phyloP scores from a whole-genome alignment of 2,113 vertebrate species.

The Tragelaphus buxtoni region DNA sequence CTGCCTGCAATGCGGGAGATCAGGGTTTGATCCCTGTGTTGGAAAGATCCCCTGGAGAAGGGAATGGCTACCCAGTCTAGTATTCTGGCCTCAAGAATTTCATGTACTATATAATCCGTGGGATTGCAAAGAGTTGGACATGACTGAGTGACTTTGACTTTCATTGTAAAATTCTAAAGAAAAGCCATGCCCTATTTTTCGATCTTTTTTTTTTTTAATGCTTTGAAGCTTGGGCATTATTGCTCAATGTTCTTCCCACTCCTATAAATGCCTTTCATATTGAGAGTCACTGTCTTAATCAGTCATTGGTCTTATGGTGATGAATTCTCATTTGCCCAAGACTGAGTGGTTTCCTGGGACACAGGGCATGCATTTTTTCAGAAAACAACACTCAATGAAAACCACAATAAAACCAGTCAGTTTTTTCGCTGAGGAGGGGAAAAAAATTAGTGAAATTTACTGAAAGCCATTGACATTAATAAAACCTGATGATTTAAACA shows the following conservation, averaged over 20 bases:
- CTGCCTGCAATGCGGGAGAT: rapidly evolving
- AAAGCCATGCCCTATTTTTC: background rate
- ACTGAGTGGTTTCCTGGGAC: background rate
- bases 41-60: background rate
- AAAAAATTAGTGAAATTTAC: background rate
- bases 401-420: background rate
- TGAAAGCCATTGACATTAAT: background rate
- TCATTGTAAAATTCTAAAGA: background rate
- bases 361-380: background rate
- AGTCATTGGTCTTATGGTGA: background rate
- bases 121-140: background rate
- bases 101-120: background rate
- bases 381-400: background rate
- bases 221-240: background rate
- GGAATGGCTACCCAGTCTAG: rapidly evolving
- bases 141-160: background rate
- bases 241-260: background rate
- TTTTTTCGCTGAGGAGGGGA: background rate
- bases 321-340: background rate
- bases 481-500: background rate
- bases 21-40: background rate
- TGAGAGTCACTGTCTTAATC: background rate
- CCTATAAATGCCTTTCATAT: background rate
- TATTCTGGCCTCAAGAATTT: background rate
- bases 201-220: background rate